Evolutionary conservation across 2,888 invertebrate genomes (phyloP).

Genomic region (Tyria jacobaeae): DNA sequence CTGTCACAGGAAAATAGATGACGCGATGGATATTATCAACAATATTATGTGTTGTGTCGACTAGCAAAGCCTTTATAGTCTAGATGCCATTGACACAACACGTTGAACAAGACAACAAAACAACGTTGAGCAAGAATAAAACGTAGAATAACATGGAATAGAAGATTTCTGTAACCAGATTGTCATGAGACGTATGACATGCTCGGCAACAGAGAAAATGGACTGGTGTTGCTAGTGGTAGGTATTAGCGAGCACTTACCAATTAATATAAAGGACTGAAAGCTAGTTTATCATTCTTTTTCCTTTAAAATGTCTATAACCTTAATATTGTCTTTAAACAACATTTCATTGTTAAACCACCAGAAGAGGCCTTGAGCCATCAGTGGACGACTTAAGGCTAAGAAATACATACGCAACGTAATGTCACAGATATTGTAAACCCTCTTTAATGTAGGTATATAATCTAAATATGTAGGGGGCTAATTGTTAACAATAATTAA

Average conservation of each 20-base stretch:
- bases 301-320: too few relatives aligned
- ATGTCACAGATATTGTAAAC: background rate
- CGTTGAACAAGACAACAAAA: too few relatives aligned
- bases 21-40: conserved; percentile 1
- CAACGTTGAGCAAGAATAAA: background rate
- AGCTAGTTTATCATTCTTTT: too few relatives aligned
- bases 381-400: too few relatives aligned
- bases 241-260: too few relatives aligned
- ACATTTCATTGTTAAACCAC: too few relatives aligned
- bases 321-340: too few relatives aligned
- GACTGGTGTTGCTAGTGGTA: too few relatives aligned
- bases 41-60: background rate
- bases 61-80: background rate
- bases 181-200: too few relatives aligned
- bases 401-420: background rate
- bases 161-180: too few relatives aligned
- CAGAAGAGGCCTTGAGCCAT: too few relatives aligned
- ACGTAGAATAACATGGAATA: background rate
- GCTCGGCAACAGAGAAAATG: too few relatives aligned
- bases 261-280: background rate
- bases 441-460: background rate
- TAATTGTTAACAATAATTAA: background rate
- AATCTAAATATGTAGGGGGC: background rate
- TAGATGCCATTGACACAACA: background rate
- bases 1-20: conserved; percentile 7